These are phyloP conservation scores for Tetragnatha versicolor DNA, from an alignment of 1,140 invertebrate species.

Conservation along the genomic window DNA sequence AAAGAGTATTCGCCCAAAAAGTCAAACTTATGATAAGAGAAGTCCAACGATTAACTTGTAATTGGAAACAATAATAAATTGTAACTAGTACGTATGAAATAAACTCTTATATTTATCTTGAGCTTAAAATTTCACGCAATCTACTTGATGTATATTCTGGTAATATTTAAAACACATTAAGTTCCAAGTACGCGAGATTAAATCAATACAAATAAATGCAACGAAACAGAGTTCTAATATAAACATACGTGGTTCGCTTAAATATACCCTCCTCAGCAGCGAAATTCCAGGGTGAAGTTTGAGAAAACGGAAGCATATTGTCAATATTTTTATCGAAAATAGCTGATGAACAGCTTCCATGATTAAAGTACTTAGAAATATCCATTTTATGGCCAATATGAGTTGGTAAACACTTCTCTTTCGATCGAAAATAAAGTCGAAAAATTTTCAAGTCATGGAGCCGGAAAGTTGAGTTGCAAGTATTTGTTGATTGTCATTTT, in stretches of 20 bases:
- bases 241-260: constrained; percentile 17
- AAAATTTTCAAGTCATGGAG: too few relatives aligned
- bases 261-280: neutral
- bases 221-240: too few relatives aligned
- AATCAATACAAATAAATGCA: too few relatives aligned
- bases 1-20: too few relatives aligned
- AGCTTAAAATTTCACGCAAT: neutral
- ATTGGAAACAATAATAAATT: neutral
- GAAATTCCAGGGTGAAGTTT: constrained; percentile 31
- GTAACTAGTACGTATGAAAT: neutral
- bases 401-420: too few relatives aligned
- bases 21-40: too few relatives aligned
- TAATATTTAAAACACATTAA: neutral
- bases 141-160: neutral
- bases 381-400: too few relatives aligned
- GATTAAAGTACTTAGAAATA: neutral
- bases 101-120: neutral
- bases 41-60: too few relatives aligned
- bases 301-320: constrained; percentile 41
- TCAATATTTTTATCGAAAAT: constrained; percentile 36
- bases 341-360: constrained; percentile 21
- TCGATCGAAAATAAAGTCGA: too few relatives aligned
- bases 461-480: too few relatives aligned
- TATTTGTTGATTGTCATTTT: too few relatives aligned
- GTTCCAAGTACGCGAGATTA: neutral